These are phyloP conservation scores for Chamaea fasciata DNA, from an alignment of 2,113 vertebrate species.

Conservation along the genomic window DNA sequence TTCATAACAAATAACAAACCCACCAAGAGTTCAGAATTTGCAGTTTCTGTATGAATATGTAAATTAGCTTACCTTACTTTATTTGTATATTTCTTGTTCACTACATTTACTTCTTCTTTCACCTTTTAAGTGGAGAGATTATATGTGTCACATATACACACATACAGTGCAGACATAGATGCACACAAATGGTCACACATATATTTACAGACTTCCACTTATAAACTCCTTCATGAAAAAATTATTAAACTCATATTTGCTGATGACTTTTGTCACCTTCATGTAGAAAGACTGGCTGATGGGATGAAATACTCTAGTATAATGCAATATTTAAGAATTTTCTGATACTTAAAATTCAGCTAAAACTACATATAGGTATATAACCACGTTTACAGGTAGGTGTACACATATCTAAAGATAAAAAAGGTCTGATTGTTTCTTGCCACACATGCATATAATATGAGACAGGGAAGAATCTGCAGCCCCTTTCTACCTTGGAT, in stretches of 20 bases:
- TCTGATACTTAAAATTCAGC: neutral
- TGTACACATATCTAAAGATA: neutral
- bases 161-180: neutral
- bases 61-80: neutral
- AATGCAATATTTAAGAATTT: neutral
- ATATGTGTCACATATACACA: neutral
- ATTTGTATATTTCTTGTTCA: neutral
- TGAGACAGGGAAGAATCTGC: neutral
- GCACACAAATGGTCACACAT: neutral
- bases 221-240: neutral
- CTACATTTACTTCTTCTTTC: neutral
- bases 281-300: neutral
- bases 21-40: neutral
- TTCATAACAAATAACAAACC: neutral
- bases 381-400: neutral
- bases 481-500: neutral
- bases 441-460: neutral
- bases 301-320: neutral
- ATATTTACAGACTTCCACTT: neutral
- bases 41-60: neutral
- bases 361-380: neutral
- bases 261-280: neutral
- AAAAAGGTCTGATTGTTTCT: neutral
- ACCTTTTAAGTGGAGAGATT: neutral
- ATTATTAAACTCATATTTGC: neutral